Percentiles rank a stretch among this genome's conserved stretches.
phyloP scores from a whole-genome alignment of 2,113 vertebrate species.

The Neogale vison region DNA sequence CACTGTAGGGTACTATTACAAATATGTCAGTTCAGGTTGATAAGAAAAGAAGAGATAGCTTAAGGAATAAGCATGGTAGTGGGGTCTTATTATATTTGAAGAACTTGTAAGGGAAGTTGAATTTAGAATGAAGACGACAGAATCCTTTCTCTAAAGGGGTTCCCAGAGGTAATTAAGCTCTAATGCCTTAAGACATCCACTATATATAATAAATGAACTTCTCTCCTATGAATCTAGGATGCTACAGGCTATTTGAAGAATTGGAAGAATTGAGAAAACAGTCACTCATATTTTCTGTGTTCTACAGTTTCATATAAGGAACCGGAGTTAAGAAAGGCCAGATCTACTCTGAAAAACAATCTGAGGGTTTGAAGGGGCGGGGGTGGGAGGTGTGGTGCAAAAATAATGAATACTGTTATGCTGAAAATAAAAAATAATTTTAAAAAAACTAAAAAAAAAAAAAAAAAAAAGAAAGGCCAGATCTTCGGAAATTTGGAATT shows the following conservation, averaged over 20 bases:
- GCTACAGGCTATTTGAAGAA: neutral
- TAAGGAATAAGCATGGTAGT: neutral
- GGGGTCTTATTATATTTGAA: neutral
- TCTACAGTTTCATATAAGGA: neutral
- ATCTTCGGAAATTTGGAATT: neutral
- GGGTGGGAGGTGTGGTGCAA: too few relatives aligned
- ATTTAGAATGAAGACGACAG: slow-evolving; percentile 23
- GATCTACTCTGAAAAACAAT: neutral
- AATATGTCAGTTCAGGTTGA: neutral
- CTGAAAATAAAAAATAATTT: too few relatives aligned
- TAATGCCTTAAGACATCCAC: neutral
- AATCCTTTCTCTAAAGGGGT: neutral
- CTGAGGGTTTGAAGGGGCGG: too few relatives aligned
- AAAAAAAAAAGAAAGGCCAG: neutral
- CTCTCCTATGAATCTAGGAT: neutral
- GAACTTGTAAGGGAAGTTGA: neutral
- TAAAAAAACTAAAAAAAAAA: too few relatives aligned
- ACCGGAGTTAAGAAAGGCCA: neutral
- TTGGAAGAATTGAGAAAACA: neutral
- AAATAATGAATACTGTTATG: too few relatives aligned
- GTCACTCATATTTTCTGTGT: neutral
- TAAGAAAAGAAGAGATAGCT: neutral
- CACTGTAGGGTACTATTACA: neutral
- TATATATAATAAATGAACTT: neutral
- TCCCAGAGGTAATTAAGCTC: neutral